A percentile compares a stretch with the other conserved stretches of the same genome.
These are phyloP conservation scores for Ptilonorhynchus violaceus DNA, from an alignment of 2,113 vertebrate genomes.

Conservation along the genomic window DNA sequence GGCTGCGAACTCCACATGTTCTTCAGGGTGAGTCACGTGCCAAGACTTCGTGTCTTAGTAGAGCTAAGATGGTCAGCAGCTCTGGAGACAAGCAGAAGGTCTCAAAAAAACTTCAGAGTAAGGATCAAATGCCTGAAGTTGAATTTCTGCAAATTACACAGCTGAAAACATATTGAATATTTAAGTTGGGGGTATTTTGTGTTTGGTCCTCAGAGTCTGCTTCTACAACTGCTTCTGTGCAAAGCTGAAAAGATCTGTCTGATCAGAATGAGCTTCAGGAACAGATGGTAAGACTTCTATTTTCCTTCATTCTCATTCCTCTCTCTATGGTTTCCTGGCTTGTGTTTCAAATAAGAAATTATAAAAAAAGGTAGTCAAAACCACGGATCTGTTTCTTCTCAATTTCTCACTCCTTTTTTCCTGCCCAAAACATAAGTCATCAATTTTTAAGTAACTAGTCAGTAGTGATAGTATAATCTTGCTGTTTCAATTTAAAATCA, in stretches of 20 bases:
- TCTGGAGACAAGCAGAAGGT: background rate
- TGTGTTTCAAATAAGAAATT: background rate
- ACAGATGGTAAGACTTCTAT: background rate
- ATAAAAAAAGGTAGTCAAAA: background rate
- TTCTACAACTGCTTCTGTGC: background rate
- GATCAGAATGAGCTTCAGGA: background rate
- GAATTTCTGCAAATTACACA: background rate
- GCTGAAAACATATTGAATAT: background rate
- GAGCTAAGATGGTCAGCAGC: background rate
- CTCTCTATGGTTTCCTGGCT: background rate
- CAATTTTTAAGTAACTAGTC: background rate
- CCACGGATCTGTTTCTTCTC: background rate
- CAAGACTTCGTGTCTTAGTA: background rate
- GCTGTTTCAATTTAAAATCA: background rate
- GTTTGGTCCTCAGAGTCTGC: background rate
- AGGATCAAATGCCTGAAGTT: background rate
- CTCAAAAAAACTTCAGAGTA: background rate
- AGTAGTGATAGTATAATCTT: background rate
- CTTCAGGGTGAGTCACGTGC: background rate
- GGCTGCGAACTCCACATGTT: background rate
- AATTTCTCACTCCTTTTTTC: background rate
- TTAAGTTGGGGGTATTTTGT: background rate
- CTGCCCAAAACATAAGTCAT: rapidly evolving
- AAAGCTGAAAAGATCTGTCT: background rate
- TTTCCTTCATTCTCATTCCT: background rate